Conservation (phyloP, 2,888 invertebrate genomes). For the Chydorus sphaericus region DNA sequence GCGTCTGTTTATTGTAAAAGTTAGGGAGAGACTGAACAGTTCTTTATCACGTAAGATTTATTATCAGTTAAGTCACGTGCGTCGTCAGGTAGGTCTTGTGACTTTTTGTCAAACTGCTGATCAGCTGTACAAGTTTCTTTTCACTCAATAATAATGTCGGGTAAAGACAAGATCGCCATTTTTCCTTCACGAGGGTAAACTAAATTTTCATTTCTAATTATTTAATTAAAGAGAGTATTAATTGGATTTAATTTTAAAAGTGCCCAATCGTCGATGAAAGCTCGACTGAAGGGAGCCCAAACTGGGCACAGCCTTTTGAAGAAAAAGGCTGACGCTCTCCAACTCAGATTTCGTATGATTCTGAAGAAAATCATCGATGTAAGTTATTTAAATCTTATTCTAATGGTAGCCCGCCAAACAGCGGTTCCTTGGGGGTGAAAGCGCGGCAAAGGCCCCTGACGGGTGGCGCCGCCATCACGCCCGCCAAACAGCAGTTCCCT, state of each 20-base stretch:
- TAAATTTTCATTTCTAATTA: not conserved
- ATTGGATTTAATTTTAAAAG: conserved; percentile 38
- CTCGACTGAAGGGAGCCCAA: conserved; percentile 87
- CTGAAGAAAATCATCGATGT: conserved; percentile 97
- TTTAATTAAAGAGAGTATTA: not conserved
- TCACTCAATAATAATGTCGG: conserved; percentile 52
- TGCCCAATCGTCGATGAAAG: conserved; percentile 96
- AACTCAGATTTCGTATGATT: conserved; percentile 93
- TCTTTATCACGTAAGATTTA: too few relatives aligned
- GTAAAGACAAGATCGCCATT: conserved; percentile 73
- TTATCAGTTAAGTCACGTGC: conserved; percentile 4
- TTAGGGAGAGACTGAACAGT: too few relatives aligned
- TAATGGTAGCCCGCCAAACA: too few relatives aligned
- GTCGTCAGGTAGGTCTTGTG: not conserved
- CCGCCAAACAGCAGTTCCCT: too few relatives aligned
- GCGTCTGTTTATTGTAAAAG: too few relatives aligned
- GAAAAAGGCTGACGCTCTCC: conserved; percentile 98
- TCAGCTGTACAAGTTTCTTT: not conserved
- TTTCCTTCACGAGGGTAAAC: conserved; percentile 91
- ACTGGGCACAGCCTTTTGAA: conserved; percentile 97
- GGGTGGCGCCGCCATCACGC: too few relatives aligned
- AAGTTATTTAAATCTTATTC: conserved; percentile 23
- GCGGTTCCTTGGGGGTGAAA: too few relatives aligned
- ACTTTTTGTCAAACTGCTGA: not conserved
- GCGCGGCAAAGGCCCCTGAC: too few relatives aligned